Percentiles rank a stretch among this genome's conserved stretches.
These are phyloP conservation scores for Mormyrus iriodes DNA, from an alignment of 2,113 vertebrate genomes.

Conservation along the genomic window DNA sequence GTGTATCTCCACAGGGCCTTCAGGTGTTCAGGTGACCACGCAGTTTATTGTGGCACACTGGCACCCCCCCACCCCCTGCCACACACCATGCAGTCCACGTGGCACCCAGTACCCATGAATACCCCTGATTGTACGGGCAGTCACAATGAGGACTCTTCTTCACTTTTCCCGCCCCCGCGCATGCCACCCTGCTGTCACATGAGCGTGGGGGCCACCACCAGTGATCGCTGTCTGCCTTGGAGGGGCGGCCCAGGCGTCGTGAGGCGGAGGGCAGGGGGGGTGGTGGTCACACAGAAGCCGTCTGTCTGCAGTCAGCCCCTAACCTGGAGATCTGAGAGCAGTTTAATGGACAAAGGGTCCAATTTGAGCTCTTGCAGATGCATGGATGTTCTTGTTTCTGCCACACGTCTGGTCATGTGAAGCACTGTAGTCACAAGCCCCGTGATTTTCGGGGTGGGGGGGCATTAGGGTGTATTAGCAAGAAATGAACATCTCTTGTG, in stretches of 20 bases:
- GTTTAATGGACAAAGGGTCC: not conserved
- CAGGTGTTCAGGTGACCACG: not conserved
- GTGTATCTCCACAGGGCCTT: not conserved
- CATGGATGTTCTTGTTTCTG: conserved; percentile 9
- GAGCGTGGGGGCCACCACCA: not conserved
- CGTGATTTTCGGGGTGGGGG: not conserved
- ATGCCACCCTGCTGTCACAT: conserved; percentile 11
- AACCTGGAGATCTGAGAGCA: not conserved
- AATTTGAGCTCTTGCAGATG: not conserved
- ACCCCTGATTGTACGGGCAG: not conserved
- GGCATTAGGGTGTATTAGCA: not conserved
- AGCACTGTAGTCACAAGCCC: conserved; percentile 6
- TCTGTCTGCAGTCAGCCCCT: not conserved
- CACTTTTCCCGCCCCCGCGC: not conserved
- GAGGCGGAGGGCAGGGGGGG: not conserved
- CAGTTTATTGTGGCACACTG: not conserved
- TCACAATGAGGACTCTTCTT: conserved; percentile 20
- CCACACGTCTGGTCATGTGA: conserved; percentile 13
- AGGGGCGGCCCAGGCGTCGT: not conserved
- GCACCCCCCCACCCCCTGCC: not conserved
- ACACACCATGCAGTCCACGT: not conserved
- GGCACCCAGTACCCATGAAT: not conserved
- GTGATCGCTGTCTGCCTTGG: not conserved
- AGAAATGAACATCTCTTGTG: not conserved
- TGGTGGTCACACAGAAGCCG: not conserved